Percentiles rank a stretch among this genome's conserved stretches.
phyloP scores from a whole-genome alignment of 2,888 invertebrate genomes.

The Dolichomitus sp. region DNA sequence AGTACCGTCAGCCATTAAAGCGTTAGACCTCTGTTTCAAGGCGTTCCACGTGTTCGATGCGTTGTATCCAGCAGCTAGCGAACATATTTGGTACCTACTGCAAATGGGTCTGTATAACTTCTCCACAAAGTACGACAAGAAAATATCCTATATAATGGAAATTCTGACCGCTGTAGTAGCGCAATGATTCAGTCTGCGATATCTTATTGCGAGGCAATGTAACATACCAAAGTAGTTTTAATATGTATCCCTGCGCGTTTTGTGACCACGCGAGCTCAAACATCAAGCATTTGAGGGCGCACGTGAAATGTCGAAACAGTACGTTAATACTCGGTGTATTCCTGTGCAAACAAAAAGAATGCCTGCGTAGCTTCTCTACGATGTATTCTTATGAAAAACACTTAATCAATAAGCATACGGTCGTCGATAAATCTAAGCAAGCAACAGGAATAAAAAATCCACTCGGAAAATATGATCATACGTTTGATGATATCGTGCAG shows the following conservation, averaged over 20 bases:
- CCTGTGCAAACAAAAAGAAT: conserved; percentile 21
- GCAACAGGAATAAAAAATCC: neutral
- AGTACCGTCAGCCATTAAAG: conserved; percentile 15
- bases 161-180: conserved; percentile 10
- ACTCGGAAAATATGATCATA: neutral
- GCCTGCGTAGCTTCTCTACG: conserved; percentile 17
- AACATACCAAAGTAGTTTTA: conserved; percentile 4
- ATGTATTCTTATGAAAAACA: conserved; percentile 34
- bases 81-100: conserved; percentile 59
- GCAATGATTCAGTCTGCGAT: conserved; percentile 4
- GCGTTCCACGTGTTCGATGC: conserved; percentile 52
- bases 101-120: conserved; percentile 58
- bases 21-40: conserved; percentile 61
- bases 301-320: conserved; percentile 26
- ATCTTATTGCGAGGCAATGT: conserved; percentile 2
- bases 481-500: conserved; percentile 5
- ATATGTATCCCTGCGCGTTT: conserved; percentile 60
- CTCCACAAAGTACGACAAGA: conserved; percentile 21
- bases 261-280: conserved; percentile 25
- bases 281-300: conserved; percentile 25
- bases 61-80: conserved; percentile 47
- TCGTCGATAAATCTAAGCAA: conserved; percentile 7
- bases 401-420: conserved; percentile 9
- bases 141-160: conserved; percentile 36
- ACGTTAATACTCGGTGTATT: neutral